Conservation (phyloP, 2,797 vertebrate species). For the Thalassophryne amazonica region DNA sequence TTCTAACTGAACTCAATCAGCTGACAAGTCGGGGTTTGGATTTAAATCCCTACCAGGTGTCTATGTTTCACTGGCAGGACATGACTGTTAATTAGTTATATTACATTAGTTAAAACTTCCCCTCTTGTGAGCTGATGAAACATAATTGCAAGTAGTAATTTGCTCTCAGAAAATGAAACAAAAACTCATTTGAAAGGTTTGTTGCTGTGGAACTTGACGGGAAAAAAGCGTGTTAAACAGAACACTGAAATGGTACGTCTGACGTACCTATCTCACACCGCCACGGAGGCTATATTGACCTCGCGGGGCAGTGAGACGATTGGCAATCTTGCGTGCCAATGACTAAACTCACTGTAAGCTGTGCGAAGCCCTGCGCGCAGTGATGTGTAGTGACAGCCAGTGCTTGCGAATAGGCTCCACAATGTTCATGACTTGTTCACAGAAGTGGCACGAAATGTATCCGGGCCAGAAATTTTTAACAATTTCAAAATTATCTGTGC, state of each 20-base stretch:
- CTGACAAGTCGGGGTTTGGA: constrained; percentile 37
- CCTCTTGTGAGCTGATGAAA: constrained; percentile 52
- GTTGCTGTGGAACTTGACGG: constrained; percentile 21
- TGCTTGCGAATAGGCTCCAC: too few relatives aligned
- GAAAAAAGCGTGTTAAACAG: constrained; percentile 23
- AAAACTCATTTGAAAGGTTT: constrained; percentile 15
- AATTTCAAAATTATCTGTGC: too few relatives aligned
- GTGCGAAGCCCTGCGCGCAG: too few relatives aligned
- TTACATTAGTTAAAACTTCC: constrained; percentile 18
- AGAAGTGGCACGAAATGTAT: too few relatives aligned
- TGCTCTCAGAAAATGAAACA: constrained; percentile 24
- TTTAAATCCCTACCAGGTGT: constrained; percentile 49
- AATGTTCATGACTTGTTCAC: too few relatives aligned
- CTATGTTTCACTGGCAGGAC: constrained; percentile 29
- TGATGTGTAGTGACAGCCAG: too few relatives aligned
- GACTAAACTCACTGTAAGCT: too few relatives aligned
- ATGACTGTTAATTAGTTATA: constrained; percentile 21
- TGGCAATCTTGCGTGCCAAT: too few relatives aligned
- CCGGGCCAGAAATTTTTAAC: too few relatives aligned
- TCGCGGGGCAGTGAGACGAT: constrained; percentile 52
- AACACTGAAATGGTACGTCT: neutral
- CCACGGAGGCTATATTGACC: constrained; percentile 61
- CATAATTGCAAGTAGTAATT: constrained; percentile 45
- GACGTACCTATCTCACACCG: constrained; percentile 49
- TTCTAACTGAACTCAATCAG: constrained; percentile 15